Base-by-base conservation (phyloP, 1,140 invertebrate species). In the Aphelenchoides besseyi region DNA sequence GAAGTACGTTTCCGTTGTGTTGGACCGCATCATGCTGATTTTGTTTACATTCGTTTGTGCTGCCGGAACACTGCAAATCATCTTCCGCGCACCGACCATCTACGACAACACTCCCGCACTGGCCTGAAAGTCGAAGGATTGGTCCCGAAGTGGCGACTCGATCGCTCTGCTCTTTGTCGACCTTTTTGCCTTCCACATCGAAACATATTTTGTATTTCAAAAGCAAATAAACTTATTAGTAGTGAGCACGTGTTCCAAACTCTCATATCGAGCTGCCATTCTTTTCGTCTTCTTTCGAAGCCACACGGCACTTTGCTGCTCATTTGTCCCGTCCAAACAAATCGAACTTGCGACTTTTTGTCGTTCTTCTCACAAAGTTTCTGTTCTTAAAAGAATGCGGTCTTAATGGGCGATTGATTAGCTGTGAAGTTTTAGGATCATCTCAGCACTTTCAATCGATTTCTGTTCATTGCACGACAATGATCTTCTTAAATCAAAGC, bases 1-100 rank as follows among this genome's bases (percentile, higher is more conserved):
- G 97, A 98, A 97, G 85, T 99, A 97, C 86, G 94, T 98, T 2
- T 96, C 96, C 41, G 96, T 97, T 91, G 96, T 98, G 41, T 95
- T 99, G 81, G 97, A 99, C 88, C 90, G 97, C 79, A 88, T 98
- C 63, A 93, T 98, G 85, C 88, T 99, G 23, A 79, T 83, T 16
- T 23, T 73, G 8, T 83, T 83, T 67, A 83, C 82, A 3, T 29
- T 75, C 0, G 79, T 77, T 12, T 85, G 83, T 70, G 66, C 73
- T 16, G 29, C 79, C n/a, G 82, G 82, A 23, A 84, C 80, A 9
- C 69, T 75, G 12, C 57, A 74, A 16, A 83, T 83, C 37, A 84
- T 83, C 53, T 77, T 84, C 18, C 68, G 81, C 0, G 82, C 82
- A 32, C 82, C 83, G 8, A 81, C 76, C 28, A 82, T 83, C 35